These are phyloP conservation scores for Charaxes varanes DNA, from an alignment of 1,140 invertebrate species.

Conservation along the genomic window DNA sequence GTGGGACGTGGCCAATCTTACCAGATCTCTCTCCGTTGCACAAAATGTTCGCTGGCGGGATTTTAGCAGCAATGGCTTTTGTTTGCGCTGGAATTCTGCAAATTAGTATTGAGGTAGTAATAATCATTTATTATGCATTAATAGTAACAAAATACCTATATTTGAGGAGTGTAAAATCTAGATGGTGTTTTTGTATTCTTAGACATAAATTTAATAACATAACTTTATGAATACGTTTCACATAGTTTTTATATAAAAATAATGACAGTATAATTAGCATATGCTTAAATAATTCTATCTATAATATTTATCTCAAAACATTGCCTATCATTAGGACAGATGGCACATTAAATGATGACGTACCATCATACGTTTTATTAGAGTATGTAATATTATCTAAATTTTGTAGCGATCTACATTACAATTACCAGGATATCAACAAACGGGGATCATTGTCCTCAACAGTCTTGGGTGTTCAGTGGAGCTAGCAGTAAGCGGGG, in stretches of 20 bases:
- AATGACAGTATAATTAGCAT: too few relatives aligned
- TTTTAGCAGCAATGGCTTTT: slow-evolving; percentile 88
- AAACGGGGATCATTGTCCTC: slow-evolving; percentile 47
- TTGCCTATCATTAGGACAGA: not conserved
- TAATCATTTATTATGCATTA: not conserved
- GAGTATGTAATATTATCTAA: not conserved
- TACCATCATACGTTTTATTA: not conserved
- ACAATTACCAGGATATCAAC: slow-evolving; percentile 41
- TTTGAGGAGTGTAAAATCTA: too few relatives aligned
- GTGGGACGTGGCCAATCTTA: slow-evolving; percentile 76
- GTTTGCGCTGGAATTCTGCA: slow-evolving; percentile 56
- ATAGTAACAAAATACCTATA: not conserved
- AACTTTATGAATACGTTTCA: too few relatives aligned
- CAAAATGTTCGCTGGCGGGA: slow-evolving; percentile 86
- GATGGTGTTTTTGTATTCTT: too few relatives aligned
- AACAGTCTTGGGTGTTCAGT: slow-evolving; percentile 45
- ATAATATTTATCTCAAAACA: too few relatives aligned
- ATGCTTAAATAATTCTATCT: too few relatives aligned
- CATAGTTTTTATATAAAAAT: too few relatives aligned
- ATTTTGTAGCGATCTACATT: slow-evolving; percentile 52
- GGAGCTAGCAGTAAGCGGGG: slow-evolving; percentile 36
- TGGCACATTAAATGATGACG: not conserved
- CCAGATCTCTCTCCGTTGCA: slow-evolving; percentile 79
- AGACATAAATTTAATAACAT: too few relatives aligned
- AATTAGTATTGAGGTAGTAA: slow-evolving; percentile 52